phyloP scores from a whole-genome alignment of 2,888 invertebrate genomes.

The Tetramorium bicarinatum region DNA sequence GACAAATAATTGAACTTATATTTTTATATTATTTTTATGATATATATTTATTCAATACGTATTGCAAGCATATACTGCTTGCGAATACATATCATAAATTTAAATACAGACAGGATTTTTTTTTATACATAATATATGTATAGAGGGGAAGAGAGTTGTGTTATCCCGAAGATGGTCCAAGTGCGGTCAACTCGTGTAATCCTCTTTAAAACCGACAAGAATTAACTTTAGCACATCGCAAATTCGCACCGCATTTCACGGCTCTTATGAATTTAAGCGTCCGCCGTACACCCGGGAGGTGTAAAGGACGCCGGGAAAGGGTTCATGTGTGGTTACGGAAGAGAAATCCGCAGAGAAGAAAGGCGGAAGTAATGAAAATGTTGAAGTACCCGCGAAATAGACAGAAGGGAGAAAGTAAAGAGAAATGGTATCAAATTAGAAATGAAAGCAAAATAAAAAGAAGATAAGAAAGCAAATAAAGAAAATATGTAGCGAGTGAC shows the following conservation, averaged over 20 bases:
- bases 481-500: slow-evolving; percentile 23
- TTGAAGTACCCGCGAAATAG: slow-evolving; percentile 38
- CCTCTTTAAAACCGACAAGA: slow-evolving; percentile 81
- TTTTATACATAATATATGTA: slow-evolving; percentile 44
- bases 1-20: not conserved
- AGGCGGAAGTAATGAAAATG: slow-evolving; percentile 46
- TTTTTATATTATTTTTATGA: not conserved
- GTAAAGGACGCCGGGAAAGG: slow-evolving; percentile 67
- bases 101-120: not conserved
- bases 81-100: not conserved
- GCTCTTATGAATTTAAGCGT: slow-evolving; percentile 83
- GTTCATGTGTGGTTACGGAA: slow-evolving; percentile 55
- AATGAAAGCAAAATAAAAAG: slow-evolving; percentile 37
- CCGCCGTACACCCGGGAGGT: slow-evolving; percentile 64
- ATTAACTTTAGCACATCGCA: slow-evolving; percentile 82
- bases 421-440: slow-evolving; percentile 38
- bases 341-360: slow-evolving; percentile 51
- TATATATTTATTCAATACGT: not conserved
- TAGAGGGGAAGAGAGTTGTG: slow-evolving; percentile 50
- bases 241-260: slow-evolving; percentile 83
- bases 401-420: slow-evolving; percentile 45
- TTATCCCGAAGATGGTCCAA: slow-evolving; percentile 71
- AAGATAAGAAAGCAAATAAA: slow-evolving; percentile 1
- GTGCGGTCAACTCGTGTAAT: slow-evolving; percentile 77
- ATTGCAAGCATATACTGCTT: not conserved